Base-by-base conservation (phyloP, 1,140 invertebrate species). In the Pissodes strobi region DNA sequence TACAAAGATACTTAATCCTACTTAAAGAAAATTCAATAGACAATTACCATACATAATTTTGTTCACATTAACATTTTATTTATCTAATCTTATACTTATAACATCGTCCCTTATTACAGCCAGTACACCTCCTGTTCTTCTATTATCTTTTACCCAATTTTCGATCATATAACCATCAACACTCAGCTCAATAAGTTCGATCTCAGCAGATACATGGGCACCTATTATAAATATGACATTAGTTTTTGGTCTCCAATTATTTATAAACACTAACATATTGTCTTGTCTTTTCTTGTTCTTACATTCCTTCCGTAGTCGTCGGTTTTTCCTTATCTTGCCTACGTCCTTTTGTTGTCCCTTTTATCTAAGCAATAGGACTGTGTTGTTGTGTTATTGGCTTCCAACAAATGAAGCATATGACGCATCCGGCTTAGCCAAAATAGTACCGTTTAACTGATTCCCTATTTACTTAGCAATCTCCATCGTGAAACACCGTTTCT, bases 31-130 rank as follows among this genome's bases (percentile, higher is more conserved):
- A 5, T 15, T 57, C 10, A 21, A 43, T 2, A 18, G n/a, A 19
- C 15, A 41, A 57, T 9, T 41, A 22, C 46, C 46, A 49, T 19
- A 49, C 46, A 49, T 49, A 49, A 49, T 49, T 49, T 17, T 49
- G 5, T 18, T 6, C 15, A 22, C 46, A 49, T 3, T 21, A 13
- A 2, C 3, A 10, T n/a, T 49, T 49, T 25, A 6, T 49, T 49
- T n/a, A n/a, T n/a, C n/a, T n/a, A n/a, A 49, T 3, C 6, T 49
- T 49, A 25, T 49, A 49, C 6, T 49, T n/a, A n/a, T 49, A 10
- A 49, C 21, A 49, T 49, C 21, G 18, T 18, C 10, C 6, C 46
- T 17, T 19, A 49, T 49, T 6, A 49, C 9, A 22, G 46, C 37
- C 37, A 57, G 53, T 4, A 43, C 19, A 19, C 53, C 37, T 8